phyloP scores from a whole-genome alignment of 2,797 vertebrate species.

The Poecilia picta region DNA sequence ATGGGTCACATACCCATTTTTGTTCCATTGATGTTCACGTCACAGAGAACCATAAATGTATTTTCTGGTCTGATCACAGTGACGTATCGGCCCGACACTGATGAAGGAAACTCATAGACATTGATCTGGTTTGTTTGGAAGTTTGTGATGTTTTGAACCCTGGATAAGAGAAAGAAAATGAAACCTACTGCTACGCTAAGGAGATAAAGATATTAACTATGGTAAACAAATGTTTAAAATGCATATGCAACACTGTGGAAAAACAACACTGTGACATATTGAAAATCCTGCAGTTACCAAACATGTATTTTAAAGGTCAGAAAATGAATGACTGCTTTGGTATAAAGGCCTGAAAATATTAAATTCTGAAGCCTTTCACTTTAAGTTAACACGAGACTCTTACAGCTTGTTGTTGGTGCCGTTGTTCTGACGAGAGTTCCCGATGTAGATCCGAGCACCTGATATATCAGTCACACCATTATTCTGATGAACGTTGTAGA shows the following conservation, averaged over 20 bases:
- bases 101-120: background rate
- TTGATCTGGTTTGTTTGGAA: background rate
- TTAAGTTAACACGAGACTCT: conserved; percentile 10
- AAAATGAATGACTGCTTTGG: no score
- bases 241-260: no score
- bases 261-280: no score
- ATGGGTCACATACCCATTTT: no score
- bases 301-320: no score
- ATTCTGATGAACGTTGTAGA: background rate
- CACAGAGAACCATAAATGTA: background rate
- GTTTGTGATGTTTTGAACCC: background rate
- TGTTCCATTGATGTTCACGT: no score
- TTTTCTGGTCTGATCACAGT: background rate
- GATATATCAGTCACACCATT: fast-evolving
- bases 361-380: no score
- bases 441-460: background rate
- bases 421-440: background rate
- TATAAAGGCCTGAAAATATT: no score
- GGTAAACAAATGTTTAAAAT: no score
- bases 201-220: no score
- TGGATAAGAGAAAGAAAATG: background rate
- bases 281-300: no score
- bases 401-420: background rate
- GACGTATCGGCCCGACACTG: no score
- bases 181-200: background rate